Evolutionary conservation across 1,140 invertebrate genomes (phyloP).

Genomic region (Geopemphigus sp.): DNA sequence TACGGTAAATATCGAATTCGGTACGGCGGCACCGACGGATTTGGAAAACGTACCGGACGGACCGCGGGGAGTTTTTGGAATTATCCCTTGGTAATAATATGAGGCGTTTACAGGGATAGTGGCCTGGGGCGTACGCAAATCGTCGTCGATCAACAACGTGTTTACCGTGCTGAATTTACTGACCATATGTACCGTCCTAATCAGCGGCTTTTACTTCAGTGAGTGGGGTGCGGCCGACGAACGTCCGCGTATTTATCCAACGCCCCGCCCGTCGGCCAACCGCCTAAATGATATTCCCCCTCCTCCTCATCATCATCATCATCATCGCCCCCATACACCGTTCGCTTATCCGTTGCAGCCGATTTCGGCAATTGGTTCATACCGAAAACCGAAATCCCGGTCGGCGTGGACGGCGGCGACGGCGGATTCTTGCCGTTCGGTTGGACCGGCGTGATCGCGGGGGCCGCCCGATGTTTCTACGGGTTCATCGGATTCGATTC

Average conservation of each 20-base stretch:
- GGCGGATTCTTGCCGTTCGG: conserved; percentile 85
- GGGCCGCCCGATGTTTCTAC: conserved; percentile 82
- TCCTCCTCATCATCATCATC: too few relatives aligned
- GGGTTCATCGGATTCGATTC: conserved; percentile 89
- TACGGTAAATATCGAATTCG: too few relatives aligned
- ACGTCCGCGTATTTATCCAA: too few relatives aligned
- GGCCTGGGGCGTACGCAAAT: conserved; percentile 82
- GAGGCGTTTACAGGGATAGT: conserved; percentile 62
- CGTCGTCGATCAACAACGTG: conserved; percentile 82
- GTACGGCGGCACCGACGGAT: too few relatives aligned
- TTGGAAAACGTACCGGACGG: too few relatives aligned
- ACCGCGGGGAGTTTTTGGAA: too few relatives aligned
- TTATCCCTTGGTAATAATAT: too few relatives aligned
- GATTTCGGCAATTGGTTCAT: conserved; percentile 69
- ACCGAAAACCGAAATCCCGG: conserved; percentile 60
- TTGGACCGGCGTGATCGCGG: conserved; percentile 72
- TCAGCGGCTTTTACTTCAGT: conserved; percentile 79
- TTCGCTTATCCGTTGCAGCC: conserved; percentile 56
- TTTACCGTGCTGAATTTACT: conserved; percentile 85
- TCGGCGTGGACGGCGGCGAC: conserved; percentile 59
- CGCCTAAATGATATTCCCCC: too few relatives aligned
- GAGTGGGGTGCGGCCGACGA: too few relatives aligned
- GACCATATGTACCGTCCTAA: conserved; percentile 77
- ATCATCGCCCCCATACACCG: too few relatives aligned
- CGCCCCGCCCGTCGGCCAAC: too few relatives aligned